Base-by-base conservation (phyloP, 2,797 vertebrate species). In the Threskiornis aethiopicus region DNA sequence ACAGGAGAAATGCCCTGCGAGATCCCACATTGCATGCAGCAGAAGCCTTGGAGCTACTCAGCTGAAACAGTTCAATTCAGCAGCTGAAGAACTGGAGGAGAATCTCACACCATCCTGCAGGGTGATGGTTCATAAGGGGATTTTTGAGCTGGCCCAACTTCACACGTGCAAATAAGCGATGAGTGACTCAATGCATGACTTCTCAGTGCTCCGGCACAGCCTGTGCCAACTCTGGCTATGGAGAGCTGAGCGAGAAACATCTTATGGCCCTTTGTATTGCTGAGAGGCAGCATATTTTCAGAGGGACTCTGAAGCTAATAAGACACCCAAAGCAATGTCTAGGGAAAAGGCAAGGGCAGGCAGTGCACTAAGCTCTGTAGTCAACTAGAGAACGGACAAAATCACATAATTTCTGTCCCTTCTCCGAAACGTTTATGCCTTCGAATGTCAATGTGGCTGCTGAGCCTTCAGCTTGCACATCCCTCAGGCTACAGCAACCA, bases 381-480 rank as follows among this genome's bases (percentile, higher is more conserved):
- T 75, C 84, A 92, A 6, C 46, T 29, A 51, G 28, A 76, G 87
- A 81, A 88, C 35, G 83, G 46, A 77, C 10, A 15, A 94, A 92
- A 35, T 78, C 65, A 42, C 33, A 15, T 24, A 16, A 75, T 92
- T 85, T 85, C 84, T 93, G 64, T 90, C 57, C 72, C 28, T 80
- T 88, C 71, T 78, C 29, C 10, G 7, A 57, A 91, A 88, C 1
- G 0, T 83, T 83, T 83, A 26, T 89, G 54, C 35, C 90, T 96
- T 89, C 7, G 0, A 90, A 93, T 66, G 52, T 90, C 90, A 93
- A 16, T 18, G 76, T 81, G 41, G 72, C 65, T 91, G 51, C 92
- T 89, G 83, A 96, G 49, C 21, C 84, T 90, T 95, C 89, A 84
- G 72, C 49, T 89, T 90, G 82, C 35, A 51, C 71, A 92, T 89